phyloP scores from a whole-genome alignment of 2,113 vertebrate genomes.

The Shinisaurus crocodilurus region DNA sequence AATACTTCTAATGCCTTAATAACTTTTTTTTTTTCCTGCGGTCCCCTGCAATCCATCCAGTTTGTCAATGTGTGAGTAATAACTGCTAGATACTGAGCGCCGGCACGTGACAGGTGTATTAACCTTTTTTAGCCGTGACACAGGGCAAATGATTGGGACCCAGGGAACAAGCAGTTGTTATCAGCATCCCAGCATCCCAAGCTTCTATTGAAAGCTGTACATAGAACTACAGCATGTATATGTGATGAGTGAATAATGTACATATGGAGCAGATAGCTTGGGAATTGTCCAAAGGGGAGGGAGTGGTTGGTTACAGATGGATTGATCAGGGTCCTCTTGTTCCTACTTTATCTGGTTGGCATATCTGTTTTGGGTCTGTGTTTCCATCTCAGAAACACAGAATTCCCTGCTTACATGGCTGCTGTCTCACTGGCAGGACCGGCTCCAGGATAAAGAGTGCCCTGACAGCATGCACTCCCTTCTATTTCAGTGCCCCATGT shows the following conservation, averaged over 20 bases:
- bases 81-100: not conserved
- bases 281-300: not conserved
- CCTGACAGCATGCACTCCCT: not conserved
- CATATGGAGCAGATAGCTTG: not conserved
- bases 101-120: slow-evolving; percentile 17
- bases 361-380: not conserved
- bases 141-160: not conserved
- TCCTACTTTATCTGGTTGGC: not conserved
- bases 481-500: too few relatives aligned
- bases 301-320: not conserved
- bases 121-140: slow-evolving; percentile 21
- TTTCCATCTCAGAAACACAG: not conserved
- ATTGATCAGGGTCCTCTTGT: not conserved
- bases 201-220: not conserved
- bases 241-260: not conserved
- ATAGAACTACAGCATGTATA: not conserved
- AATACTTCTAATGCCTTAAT: slow-evolving; percentile 37
- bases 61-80: slow-evolving; percentile 11
- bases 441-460: too few relatives aligned
- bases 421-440: not conserved
- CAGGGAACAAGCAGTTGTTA: not conserved
- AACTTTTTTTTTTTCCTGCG: not conserved
- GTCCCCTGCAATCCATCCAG: not conserved
- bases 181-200: not conserved
- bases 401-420: not conserved